phyloP scores from a whole-genome alignment of 2,888 invertebrate species.

The Amphimallon solstitiale region DNA sequence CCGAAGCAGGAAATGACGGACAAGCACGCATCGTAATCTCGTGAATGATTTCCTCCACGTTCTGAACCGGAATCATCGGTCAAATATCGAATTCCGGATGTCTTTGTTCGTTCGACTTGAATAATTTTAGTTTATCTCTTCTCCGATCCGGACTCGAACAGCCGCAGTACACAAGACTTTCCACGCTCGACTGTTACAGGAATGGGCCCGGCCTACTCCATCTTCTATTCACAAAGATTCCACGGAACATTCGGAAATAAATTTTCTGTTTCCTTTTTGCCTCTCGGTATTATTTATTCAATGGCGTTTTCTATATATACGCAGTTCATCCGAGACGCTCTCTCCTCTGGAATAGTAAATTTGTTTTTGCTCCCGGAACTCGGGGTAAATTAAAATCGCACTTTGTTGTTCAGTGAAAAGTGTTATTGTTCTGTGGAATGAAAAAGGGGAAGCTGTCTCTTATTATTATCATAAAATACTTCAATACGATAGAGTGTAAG shows the following conservation, averaged over 20 bases:
- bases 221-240: constrained; percentile 1
- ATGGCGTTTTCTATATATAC: background rate
- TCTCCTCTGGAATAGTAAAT: background rate
- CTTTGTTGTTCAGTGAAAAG: no score
- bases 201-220: background rate
- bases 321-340: background rate
- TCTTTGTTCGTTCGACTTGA: constrained; percentile 30
- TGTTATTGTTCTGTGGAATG: no score
- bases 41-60: constrained; percentile 9
- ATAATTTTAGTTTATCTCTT: constrained; percentile 32
- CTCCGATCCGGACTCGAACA: no score
- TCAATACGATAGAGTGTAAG: no score
- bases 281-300: constrained; percentile 31
- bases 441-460: no score
- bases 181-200: no score
- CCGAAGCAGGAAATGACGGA: constrained; percentile 3
- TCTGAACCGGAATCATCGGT: constrained; percentile 9
- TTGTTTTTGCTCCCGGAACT: no score
- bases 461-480: no score
- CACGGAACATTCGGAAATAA: constrained; percentile 14
- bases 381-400: no score
- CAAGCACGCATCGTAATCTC: constrained; percentile 19
- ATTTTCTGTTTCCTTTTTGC: constrained; percentile 32
- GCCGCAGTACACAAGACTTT: background rate
- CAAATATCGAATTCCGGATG: constrained; percentile 26